Evolutionary conservation across 2,888 invertebrate species (phyloP), one percentile per base, ranked within the genome.

Genomic region (Tinea pellionella): DNA sequence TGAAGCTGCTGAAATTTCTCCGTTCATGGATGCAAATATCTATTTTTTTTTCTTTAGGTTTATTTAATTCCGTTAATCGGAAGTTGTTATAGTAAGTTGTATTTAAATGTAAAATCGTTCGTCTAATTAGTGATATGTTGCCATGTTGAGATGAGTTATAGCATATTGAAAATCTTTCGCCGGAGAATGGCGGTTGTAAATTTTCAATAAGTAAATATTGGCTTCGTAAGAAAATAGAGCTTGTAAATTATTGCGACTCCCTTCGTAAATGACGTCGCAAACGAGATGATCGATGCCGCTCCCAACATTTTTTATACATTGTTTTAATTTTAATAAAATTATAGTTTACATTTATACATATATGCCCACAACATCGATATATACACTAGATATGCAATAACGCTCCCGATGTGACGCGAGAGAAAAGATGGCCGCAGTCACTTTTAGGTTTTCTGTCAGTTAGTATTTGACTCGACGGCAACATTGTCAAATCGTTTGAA

Each of bases 121-220:
- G 64, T 74, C 77, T 75, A 78, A 78, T 80, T 76, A 78, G 75
- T 75, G 71, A 77, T 75, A 69, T 75, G 75, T 72, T 63, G 8
- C 62, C 63, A 65, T 72, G 75, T 62, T n/a, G 64, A 60, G 61
- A 75, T 79, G 80, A 80, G 73, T 79, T 78, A 79, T 77, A 64
- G 77, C 71, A 66, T 77, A 79, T 79, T 77, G 75, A 71, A 70
- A 59, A 43, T 29, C 55, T 57, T 51, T 56, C 30, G 59, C 29
- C 41, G 9, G 41, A 7, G 19, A 19, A 19, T 61, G 68, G 64
- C 53, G 61, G 59, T 61, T 63, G 64, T 66, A 64, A 66, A 65
- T 64, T 62, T 61, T 61, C 53, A 41, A 61, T 57, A 62, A 62
- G 61, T 61, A 61, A 62, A 60, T 62, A 62, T 53, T 43, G 59